Evolutionary conservation across 2,797 vertebrate genomes (phyloP), one percentile per base, ranked within the genome.

Genomic region (Crotalus adamanteus): DNA sequence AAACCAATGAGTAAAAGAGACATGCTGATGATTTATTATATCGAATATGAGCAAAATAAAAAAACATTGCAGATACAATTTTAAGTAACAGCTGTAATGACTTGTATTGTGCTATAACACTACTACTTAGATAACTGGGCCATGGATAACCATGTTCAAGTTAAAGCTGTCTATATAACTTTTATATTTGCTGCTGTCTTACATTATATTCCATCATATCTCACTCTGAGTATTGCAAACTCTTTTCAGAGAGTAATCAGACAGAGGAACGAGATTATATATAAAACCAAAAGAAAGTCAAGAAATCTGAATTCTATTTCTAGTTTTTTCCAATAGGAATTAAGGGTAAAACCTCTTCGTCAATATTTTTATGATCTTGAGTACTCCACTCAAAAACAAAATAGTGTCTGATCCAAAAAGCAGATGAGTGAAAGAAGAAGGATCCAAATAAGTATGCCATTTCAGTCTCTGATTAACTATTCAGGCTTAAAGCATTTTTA

Each of bases 211-310:
- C 31, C 59, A 94, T 93, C 93, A 94, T 78, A 91, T 92, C 78
- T 56, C 25, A 78, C 91, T 95, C 87, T 90, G 65, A 16, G 25
- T 3, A 91, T 73, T 92, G 94, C 94, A 37, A 87, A 9, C 60
- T 94, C 7, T 91, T 57, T 92, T 95, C 89, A 93, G 86, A 88
- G 59, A 93, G 85, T 59, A 65, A 91, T 93, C 93, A 94, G 87
- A 93, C 90, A 93, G 92, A 94, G 86, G 69, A 91, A 53, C 47
- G 65, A 13, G 2, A 51, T 91, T n/a, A 91, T 55, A 5, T 47
- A 87, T 87, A 65, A 89, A 95, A 93, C 11, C 88, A 94, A 85
- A 61, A 85, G 69, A 93, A 31, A 93, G 28, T 89, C 59, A 93
- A 69, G 88, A 95, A 60, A 87, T 92, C 88, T 93, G 93, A 57